Percentiles rank a stretch among this genome's conserved stretches.
Conservation (phyloP, 2,113 vertebrate species). For the Microcebus griseorufus region DNA sequence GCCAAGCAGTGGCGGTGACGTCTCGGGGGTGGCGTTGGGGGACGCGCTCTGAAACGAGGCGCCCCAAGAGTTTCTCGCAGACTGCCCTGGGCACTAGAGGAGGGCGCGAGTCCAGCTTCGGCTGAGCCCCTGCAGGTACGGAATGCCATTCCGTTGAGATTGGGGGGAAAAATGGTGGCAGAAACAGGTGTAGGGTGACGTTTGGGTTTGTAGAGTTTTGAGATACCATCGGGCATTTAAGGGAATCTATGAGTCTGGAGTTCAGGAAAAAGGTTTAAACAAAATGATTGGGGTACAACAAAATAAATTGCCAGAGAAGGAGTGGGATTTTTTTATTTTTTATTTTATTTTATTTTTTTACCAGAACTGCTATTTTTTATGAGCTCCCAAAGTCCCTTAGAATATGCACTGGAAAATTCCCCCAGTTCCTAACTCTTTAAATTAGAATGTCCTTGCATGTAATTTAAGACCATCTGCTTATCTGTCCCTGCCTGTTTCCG, state of each 20-base stretch:
- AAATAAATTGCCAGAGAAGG: neutral
- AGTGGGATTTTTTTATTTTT: neutral
- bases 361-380: neutral
- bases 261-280: neutral
- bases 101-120: neutral
- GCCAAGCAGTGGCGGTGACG: neutral
- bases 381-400: neutral
- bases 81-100: too few relatives aligned
- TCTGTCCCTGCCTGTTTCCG: neutral
- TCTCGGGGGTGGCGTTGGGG: fast-evolving
- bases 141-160: neutral
- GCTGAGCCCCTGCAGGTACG: neutral
- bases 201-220: neutral
- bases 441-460: neutral
- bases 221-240: neutral
- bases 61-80: neutral
- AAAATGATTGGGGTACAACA: neutral
- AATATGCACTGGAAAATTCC: neutral
- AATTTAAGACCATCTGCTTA: neutral
- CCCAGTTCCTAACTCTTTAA: neutral
- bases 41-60: neutral
- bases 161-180: too few relatives aligned
- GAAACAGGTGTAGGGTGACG: too few relatives aligned
- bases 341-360: neutral
- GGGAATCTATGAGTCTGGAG: neutral